A percentile compares a stretch with the other conserved stretches of the same genome.
These are phyloP conservation scores for Drosophila eohydei DNA, from an alignment of 2,888 invertebrate genomes.

Conservation along the genomic window DNA sequence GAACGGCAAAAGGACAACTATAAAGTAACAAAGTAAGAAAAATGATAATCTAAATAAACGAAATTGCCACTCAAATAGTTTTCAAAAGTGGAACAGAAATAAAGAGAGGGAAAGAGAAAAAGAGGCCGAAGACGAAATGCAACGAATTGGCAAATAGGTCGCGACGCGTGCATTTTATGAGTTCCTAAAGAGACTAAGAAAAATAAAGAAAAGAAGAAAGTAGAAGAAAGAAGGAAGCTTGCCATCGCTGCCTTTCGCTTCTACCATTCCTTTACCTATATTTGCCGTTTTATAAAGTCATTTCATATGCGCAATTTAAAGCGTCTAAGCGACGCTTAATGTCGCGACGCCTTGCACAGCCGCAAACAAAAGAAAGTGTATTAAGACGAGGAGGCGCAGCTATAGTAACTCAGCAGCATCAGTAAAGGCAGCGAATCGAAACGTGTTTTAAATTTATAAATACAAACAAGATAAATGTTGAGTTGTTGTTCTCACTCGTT, in stretches of 20 bases:
- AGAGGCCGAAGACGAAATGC: constrained; percentile 1
- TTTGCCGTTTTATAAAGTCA: constrained; percentile 5
- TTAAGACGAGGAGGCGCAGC: constrained; percentile 4
- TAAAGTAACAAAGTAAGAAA: constrained; percentile 20
- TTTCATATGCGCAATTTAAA: constrained; percentile 19
- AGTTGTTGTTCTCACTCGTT: constrained; percentile 22
- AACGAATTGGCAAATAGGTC: constrained; percentile 7
- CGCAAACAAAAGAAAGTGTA: constrained; percentile 48
- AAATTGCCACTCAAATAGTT: constrained; percentile 33
- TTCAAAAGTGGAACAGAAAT: too few relatives aligned
- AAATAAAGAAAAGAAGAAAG: constrained; percentile 12
- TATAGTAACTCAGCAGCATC: constrained; percentile 4
- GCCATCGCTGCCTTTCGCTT: not conserved
- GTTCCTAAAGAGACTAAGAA: constrained; percentile 26
- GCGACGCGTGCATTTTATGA: constrained; percentile 42
- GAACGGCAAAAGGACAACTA: constrained; percentile 11
- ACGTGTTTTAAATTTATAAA: constrained; percentile 49
- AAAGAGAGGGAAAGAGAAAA: constrained; percentile 10
- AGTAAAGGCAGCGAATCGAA: not conserved
- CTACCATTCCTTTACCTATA: constrained; percentile 3
- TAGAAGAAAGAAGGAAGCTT: constrained; percentile 11
- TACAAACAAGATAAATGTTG: constrained; percentile 45
- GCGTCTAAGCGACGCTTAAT: constrained; percentile 16
- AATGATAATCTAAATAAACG: constrained; percentile 72
- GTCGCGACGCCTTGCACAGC: constrained; percentile 15